phyloP scores from a whole-genome alignment of 2,797 vertebrate genomes.

The Falco novaeseelandiae region DNA sequence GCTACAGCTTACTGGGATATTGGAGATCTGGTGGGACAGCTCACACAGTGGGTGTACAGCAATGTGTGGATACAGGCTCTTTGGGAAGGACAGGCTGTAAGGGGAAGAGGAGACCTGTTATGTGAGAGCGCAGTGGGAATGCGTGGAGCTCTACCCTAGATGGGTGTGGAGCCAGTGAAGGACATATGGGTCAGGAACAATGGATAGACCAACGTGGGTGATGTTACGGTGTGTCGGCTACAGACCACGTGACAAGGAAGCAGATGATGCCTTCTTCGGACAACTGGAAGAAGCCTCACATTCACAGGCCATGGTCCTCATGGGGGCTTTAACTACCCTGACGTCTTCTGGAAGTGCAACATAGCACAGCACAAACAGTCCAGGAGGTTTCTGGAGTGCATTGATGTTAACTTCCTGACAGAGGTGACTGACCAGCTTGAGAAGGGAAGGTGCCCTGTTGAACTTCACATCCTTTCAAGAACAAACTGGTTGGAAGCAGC shows the following conservation, averaged over 20 bases:
- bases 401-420: background rate
- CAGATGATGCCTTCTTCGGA: background rate
- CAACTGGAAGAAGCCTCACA: background rate
- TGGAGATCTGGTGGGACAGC: background rate
- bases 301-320: background rate
- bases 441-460: background rate
- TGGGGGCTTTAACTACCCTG: background rate
- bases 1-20: background rate
- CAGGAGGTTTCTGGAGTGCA: background rate
- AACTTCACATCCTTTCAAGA: background rate
- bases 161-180: background rate
- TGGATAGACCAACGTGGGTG: background rate
- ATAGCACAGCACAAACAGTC: background rate
- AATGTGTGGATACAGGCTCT: background rate
- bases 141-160: no score
- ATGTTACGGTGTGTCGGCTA: background rate
- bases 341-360: background rate
- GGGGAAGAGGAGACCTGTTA: background rate
- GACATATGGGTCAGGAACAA: background rate
- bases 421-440: background rate
- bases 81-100: background rate
- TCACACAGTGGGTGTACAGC: background rate
- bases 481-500: background rate
- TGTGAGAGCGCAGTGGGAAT: background rate
- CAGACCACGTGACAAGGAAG: background rate